Evolutionary conservation across 2,797 vertebrate species (phyloP).

Genomic region (Hapalemur alaotrensis): DNA sequence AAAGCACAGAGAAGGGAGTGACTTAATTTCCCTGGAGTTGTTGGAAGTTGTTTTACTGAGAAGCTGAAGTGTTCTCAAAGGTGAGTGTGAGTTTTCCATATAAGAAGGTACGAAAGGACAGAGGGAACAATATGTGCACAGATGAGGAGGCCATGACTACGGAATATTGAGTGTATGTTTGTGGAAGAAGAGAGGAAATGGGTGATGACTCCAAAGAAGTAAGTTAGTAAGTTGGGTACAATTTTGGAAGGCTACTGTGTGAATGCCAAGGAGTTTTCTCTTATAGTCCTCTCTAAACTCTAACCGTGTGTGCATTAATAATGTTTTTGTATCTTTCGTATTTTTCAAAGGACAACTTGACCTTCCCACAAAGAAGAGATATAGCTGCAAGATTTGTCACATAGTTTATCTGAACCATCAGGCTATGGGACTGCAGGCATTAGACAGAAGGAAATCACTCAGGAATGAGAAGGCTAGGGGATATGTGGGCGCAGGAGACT

Average conservation of each 20-base stretch:
- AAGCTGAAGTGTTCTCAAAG: neutral
- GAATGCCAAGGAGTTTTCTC: neutral
- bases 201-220: neutral
- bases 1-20: neutral
- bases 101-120: neutral
- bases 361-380: constrained; percentile 27
- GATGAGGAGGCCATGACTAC: neutral
- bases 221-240: neutral
- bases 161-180: neutral
- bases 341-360: constrained; percentile 44
- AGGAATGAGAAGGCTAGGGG: constrained; percentile 57
- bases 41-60: neutral
- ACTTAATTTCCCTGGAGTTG: neutral
- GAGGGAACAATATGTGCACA: neutral
- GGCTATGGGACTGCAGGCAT: neutral
- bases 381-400: constrained; percentile 26
- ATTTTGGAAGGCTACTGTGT: neutral
- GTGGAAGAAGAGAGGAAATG: neutral
- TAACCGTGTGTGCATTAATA: neutral
- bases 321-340: constrained; percentile 1
- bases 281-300: neutral
- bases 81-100: neutral
- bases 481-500: constrained; percentile 51
- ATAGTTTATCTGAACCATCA: constrained; percentile 69
- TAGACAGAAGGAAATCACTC: constrained; percentile 40